Percentiles rank a stretch among this genome's conserved stretches.
These are phyloP conservation scores for Epiblema foenella DNA, from an alignment of 2,888 invertebrate species.

Conservation along the genomic window DNA sequence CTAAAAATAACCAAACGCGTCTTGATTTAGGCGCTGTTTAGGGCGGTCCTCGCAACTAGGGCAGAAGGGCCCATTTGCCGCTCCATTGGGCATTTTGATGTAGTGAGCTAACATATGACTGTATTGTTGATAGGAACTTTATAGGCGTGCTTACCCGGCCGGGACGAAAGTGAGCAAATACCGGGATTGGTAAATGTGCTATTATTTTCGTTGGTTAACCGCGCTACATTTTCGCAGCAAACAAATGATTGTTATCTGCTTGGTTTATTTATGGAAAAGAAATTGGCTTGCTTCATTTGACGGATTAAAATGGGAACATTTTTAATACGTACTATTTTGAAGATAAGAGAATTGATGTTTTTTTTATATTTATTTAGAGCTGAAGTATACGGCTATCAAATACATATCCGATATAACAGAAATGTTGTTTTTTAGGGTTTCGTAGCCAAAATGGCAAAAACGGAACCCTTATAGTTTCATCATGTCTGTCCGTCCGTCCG, in stretches of 20 bases:
- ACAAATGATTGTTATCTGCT: background rate
- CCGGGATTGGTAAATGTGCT: slow-evolving; percentile 11
- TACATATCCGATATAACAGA: no score
- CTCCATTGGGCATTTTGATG: slow-evolving; percentile 73
- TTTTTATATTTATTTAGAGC: no score
- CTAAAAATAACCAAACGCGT: slow-evolving; percentile 29
- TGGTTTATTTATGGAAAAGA: background rate
- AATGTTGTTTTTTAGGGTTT: no score
- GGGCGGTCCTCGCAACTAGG: slow-evolving; percentile 67
- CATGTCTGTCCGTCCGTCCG: no score
- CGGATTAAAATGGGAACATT: no score
- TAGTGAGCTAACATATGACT: slow-evolving; percentile 55
- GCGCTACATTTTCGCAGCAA: background rate
- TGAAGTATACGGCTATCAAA: no score
- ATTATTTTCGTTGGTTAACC: slow-evolving; percentile 27
- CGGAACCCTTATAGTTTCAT: no score
- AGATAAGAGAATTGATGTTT: no score
- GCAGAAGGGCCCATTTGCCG: slow-evolving; percentile 80
- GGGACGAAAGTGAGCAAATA: slow-evolving; percentile 24
- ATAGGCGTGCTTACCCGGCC: slow-evolving; percentile 31
- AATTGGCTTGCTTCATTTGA: background rate
- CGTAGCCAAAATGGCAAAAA: no score
- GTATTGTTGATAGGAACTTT: slow-evolving; percentile 39
- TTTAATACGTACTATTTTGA: no score
- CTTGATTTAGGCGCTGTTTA: slow-evolving; percentile 59